Evolutionary conservation across 2,113 vertebrate genomes (phyloP), one percentile per base, ranked within the genome.

Genomic region (Gnathochromis pfefferi): DNA sequence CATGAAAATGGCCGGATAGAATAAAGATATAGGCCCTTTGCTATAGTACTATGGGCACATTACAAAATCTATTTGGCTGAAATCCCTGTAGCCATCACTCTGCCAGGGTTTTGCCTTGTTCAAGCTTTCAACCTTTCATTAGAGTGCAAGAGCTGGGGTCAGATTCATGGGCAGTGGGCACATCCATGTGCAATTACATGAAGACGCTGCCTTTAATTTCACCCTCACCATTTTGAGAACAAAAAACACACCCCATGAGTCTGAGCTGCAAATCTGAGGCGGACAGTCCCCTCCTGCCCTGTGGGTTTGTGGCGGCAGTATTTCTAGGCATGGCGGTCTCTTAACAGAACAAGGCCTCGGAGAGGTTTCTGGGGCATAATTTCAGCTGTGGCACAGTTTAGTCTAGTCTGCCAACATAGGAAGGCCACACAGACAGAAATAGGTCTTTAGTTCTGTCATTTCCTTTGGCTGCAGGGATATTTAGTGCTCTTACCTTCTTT

Each of bases 201-300:
- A 84, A 90, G 33, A 51, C 88, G 38, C 65, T 93, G 94, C 88
- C 95, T 96, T 94, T 96, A 95, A 96, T 95, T 96, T 96, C 53
- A 83, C 75, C 86, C 87, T 82, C 82, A 35, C 80, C 89, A 65
- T 94, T 92, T 93, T 89, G 83, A 91, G 90, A 91, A 89, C 89
- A 84, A 94, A 92, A 93, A 92, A 92, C 92, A 94, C 93, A 89
- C 93, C 90, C 92, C 83, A 5, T 87, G 91, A 91, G 90, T 89
- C 93, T 92, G 87, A 84, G 88, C 90, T 86, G 9, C 80, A 60
- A 92, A 94, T 91, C 81, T 80, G 88, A 93, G 85, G 92, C 88
- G 60, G 88, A 58, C 84, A 28, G 81, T 92, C 92, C 92, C 90
- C 92, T 93, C 86, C 95, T 92, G 91, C 89, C 88, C 82, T 87